A percentile compares a stretch with the other conserved stretches of the same genome.
Evolutionary conservation across 2,113 vertebrate species (phyloP).

Genomic region (Alligator sinensis): DNA sequence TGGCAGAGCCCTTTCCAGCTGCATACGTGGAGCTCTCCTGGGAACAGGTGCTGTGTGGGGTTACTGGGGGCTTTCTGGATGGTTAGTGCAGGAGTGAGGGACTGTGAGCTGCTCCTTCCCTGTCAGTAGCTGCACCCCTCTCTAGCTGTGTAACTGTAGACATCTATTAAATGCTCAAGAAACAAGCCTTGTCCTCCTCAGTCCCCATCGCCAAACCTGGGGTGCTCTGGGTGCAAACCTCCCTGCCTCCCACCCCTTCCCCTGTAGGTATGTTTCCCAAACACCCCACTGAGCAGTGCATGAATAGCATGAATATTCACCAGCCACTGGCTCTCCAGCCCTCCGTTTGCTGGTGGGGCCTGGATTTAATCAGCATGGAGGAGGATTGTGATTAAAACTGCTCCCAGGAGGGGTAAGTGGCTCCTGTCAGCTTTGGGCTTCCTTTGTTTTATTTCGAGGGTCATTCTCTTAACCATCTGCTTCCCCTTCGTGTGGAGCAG

Average conservation of each 20-base stretch:
- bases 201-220: neutral
- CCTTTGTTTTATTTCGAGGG: slow-evolving; percentile 29
- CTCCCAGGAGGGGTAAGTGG: slow-evolving; percentile 55
- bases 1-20: neutral
- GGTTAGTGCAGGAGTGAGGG: neutral
- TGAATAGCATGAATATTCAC: slow-evolving; percentile 61
- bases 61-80: neutral
- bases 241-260: neutral
- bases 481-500: neutral
- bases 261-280: slow-evolving; percentile 30
- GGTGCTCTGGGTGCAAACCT: neutral
- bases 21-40: neutral
- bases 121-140: neutral
- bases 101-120: neutral
- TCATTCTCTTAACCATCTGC: slow-evolving; percentile 64
- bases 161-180: neutral
- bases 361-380: slow-evolving; percentile 68
- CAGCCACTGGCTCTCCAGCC: slow-evolving; percentile 45
- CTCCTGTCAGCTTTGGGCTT: slow-evolving; percentile 56
- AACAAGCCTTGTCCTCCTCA: neutral
- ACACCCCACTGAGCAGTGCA: neutral
- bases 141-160: neutral
- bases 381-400: slow-evolving; percentile 58
- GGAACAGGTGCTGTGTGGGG: neutral
- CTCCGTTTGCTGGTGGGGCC: neutral